phyloP scores from a whole-genome alignment of 2,113 vertebrate species.

The Pimephales promelas region DNA sequence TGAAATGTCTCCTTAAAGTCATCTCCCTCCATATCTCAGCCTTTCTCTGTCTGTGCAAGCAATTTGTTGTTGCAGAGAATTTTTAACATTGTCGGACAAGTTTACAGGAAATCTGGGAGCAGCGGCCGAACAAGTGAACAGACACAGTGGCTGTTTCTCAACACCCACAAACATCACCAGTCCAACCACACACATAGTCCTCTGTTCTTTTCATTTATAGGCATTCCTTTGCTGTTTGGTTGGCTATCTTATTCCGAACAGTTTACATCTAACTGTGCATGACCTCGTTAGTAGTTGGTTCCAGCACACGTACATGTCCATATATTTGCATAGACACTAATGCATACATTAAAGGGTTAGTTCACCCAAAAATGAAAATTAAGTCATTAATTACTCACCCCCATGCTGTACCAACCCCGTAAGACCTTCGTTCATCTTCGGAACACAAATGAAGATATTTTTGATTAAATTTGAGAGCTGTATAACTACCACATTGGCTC shows the following conservation, averaged over 20 bases:
- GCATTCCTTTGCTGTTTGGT: not conserved
- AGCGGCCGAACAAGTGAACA: not conserved
- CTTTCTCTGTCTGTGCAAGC: not conserved
- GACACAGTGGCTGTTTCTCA: not conserved
- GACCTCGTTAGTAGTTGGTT: not conserved
- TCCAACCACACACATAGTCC: not conserved
- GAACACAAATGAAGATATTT: too few species aligned
- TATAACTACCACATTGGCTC: too few species aligned
- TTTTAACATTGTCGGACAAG: conserved; percentile 5
- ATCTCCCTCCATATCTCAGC: not conserved
- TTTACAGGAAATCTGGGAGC: conserved; percentile 4
- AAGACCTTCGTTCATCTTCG: too few species aligned
- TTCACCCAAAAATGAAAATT: too few species aligned
- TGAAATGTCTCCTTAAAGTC: not conserved
- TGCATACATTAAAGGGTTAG: too few species aligned
- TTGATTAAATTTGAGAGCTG: too few species aligned
- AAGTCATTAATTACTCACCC: too few species aligned
- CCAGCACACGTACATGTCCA: not conserved
- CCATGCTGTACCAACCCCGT: too few species aligned
- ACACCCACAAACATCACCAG: not conserved
- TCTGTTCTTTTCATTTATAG: conserved; percentile 2
- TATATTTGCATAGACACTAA: not conserved
- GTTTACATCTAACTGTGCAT: not conserved
- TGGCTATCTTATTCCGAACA: not conserved
- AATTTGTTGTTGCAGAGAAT: conserved; percentile 23